Evolutionary conservation across 2,888 invertebrate species (phyloP).

Genomic region (Harpalus rubripes): DNA sequence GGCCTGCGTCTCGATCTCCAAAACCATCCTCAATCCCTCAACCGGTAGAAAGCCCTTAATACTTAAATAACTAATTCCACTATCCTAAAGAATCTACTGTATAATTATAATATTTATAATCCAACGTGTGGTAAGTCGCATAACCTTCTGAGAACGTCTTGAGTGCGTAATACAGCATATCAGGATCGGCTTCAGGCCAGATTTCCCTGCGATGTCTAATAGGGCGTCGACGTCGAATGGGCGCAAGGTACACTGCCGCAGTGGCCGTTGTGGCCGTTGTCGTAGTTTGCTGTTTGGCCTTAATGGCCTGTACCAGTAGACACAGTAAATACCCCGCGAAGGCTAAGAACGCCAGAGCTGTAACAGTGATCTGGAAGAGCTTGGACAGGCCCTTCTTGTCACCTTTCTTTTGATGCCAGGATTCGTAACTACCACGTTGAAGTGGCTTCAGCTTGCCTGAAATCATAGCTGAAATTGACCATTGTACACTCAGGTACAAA

Average conservation of each 20-base stretch:
- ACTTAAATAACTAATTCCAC: background rate
- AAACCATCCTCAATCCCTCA: too few species aligned
- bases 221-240: constrained; percentile 49
- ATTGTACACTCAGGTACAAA: too few species aligned
- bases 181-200: constrained; percentile 75
- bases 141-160: constrained; percentile 81
- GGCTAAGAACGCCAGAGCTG: constrained; percentile 89
- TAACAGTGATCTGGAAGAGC: constrained; percentile 88
- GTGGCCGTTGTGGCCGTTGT: background rate
- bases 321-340: constrained; percentile 91
- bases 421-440: constrained; percentile 72
- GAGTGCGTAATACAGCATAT: constrained; percentile 79
- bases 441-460: constrained; percentile 70
- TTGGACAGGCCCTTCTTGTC: constrained; percentile 81
- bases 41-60: too few species aligned
- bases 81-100: constrained; percentile 51
- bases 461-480: background rate
- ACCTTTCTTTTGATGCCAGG: constrained; percentile 76
- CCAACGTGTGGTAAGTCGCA: constrained; percentile 76
- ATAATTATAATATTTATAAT: constrained; percentile 71
- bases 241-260: constrained; percentile 8
- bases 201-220: constrained; percentile 69
- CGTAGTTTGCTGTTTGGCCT: constrained; percentile 79
- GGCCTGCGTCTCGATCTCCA: too few species aligned
- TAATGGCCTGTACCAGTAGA: constrained; percentile 87